phyloP scores from a whole-genome alignment of 2,797 vertebrate genomes.

The Acanthopagrus latus region DNA sequence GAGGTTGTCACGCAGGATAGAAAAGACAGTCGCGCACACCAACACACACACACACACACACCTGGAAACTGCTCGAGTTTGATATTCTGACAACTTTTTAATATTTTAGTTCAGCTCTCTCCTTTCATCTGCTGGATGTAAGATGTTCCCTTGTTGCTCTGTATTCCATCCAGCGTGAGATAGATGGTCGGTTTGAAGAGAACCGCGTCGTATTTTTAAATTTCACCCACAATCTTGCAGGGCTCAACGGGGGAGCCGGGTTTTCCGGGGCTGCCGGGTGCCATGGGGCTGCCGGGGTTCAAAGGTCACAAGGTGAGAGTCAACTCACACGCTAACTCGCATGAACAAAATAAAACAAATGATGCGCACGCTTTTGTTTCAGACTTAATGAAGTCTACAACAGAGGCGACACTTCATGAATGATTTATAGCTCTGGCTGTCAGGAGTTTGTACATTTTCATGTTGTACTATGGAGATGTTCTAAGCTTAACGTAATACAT shows the following conservation, averaged over 20 bases:
- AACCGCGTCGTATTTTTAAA: background rate
- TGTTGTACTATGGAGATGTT: conserved; percentile 35
- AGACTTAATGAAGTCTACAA: conserved; percentile 24
- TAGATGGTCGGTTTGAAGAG: conserved; percentile 2
- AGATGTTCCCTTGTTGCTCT: background rate
- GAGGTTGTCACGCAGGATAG: background rate
- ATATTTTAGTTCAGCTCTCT: background rate
- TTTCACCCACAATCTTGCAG: conserved; percentile 59
- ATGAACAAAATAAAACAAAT: conserved; percentile 10
- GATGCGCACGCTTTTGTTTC: conserved; percentile 20
- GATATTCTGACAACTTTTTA: background rate
- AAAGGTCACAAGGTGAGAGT: conserved; percentile 86
- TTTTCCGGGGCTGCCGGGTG: conserved; percentile 76
- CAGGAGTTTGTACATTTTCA: conserved; percentile 48
- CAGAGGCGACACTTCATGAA: conserved; percentile 34
- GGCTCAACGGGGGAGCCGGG: conserved; percentile 81
- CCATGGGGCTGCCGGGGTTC: conserved; percentile 80
- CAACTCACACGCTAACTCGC: background rate
- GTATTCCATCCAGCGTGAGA: conserved; percentile 2
- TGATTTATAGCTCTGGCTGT: conserved; percentile 48
- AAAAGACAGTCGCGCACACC: background rate
- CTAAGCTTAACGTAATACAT: conserved; percentile 34
- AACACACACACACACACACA: background rate
- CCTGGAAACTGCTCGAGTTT: background rate
- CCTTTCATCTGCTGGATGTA: conserved; percentile 4